Evolutionary conservation across 2,113 vertebrate genomes (phyloP).

Genomic region (Gila orcuttii): DNA sequence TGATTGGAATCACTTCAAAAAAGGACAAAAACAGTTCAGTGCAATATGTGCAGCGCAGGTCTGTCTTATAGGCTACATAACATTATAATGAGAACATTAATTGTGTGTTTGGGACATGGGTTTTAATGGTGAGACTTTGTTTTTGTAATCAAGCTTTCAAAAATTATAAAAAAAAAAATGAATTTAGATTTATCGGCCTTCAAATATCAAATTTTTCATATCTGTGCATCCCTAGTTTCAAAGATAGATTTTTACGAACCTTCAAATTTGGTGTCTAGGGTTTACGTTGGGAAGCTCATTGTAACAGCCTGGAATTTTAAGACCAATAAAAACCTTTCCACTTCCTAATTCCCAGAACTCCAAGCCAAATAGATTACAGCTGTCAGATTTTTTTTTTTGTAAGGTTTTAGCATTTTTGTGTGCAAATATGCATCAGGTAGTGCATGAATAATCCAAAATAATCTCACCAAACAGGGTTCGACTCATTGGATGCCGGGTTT

Average conservation of each 20-base stretch:
- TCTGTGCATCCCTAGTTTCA: not conserved
- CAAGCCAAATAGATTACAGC: not conserved
- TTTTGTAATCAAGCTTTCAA: too few relatives aligned
- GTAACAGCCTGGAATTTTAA: not conserved
- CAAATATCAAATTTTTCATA: too few relatives aligned
- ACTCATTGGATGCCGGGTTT: not conserved
- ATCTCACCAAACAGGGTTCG: not conserved
- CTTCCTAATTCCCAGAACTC: not conserved
- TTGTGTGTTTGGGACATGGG: too few relatives aligned
- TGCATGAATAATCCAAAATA: not conserved
- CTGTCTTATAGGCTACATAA: too few relatives aligned
- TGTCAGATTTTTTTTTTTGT: not conserved
- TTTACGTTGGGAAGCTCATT: not conserved
- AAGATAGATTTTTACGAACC: not conserved
- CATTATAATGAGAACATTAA: too few relatives aligned
- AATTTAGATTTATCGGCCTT: too few relatives aligned
- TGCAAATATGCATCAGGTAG: not conserved
- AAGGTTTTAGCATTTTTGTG: not conserved
- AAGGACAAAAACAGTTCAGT: too few relatives aligned
- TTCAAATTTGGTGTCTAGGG: not conserved
- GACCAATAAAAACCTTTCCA: not conserved
- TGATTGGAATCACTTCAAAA: too few relatives aligned
- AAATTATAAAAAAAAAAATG: too few relatives aligned
- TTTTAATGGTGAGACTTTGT: too few relatives aligned
- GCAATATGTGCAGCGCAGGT: too few relatives aligned